Percentiles rank a stretch among this genome's conserved stretches.
These are phyloP conservation scores for Hyperoplus lanceolatus DNA, from an alignment of 2,797 vertebrate species.

Conservation along the genomic window DNA sequence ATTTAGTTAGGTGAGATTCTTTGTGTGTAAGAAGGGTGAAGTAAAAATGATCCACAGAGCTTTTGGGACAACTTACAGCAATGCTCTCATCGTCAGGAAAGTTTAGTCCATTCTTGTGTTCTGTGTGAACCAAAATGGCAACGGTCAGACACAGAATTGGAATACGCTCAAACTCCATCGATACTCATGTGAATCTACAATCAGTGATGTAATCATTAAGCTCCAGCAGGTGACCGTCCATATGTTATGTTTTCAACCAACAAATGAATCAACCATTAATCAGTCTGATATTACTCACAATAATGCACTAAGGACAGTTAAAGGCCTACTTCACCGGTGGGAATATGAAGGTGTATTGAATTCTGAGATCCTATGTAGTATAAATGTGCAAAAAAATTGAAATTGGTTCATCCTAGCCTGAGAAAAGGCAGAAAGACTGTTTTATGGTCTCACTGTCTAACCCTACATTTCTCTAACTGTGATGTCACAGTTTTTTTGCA, in stretches of 20 bases:
- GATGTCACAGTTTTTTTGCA: too few relatives aligned
- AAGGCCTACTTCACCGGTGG: too few relatives aligned
- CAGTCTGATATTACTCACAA: not conserved
- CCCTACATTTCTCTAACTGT: too few relatives aligned
- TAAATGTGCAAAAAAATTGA: too few relatives aligned
- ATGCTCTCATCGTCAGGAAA: conserved; percentile 88
- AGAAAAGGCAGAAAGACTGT: too few relatives aligned
- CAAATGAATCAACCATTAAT: too few relatives aligned
- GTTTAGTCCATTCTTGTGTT: conserved; percentile 87
- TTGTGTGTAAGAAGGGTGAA: conserved; percentile 18
- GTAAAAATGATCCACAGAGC: conserved; percentile 26
- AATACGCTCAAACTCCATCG: conserved; percentile 48
- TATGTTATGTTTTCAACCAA: not conserved
- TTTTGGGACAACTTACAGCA: conserved; percentile 84
- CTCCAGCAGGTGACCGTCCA: not conserved
- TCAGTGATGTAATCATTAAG: not conserved
- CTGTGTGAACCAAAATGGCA: conserved; percentile 73
- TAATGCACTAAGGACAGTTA: not conserved
- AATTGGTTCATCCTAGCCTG: too few relatives aligned
- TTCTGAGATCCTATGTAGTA: too few relatives aligned
- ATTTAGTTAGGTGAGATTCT: conserved; percentile 23
- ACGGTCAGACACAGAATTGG: not conserved
- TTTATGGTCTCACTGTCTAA: too few relatives aligned
- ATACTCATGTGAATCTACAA: not conserved
- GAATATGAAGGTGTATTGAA: too few relatives aligned